Percentiles rank a stretch among this genome's conserved stretches.
Evolutionary conservation across 2,113 vertebrate genomes (phyloP).

Genomic region (Orientallactaga bullata): DNA sequence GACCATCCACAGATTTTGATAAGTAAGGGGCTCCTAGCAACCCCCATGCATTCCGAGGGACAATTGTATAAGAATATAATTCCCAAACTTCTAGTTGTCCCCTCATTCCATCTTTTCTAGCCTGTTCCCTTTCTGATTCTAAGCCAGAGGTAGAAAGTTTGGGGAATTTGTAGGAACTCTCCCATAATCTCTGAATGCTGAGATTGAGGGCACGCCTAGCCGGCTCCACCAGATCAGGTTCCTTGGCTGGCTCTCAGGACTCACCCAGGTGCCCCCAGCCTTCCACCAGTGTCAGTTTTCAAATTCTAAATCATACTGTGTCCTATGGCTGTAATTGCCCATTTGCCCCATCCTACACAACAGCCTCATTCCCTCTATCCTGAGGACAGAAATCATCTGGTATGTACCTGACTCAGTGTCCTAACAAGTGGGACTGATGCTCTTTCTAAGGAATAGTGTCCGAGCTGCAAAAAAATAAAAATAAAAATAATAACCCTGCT

Average conservation of each 20-base stretch:
- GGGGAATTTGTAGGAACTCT: background rate
- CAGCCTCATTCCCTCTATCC: background rate
- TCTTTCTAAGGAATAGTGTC: background rate
- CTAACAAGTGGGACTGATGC: background rate
- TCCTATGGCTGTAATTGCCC: background rate
- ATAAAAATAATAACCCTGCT: background rate
- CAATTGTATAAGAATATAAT: background rate
- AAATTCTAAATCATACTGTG: background rate
- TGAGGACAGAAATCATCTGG: background rate
- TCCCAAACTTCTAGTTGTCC: background rate
- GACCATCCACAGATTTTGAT: background rate
- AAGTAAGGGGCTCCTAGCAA: background rate
- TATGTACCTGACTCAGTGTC: background rate
- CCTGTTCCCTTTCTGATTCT: background rate
- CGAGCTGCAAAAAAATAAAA: background rate
- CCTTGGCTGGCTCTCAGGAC: background rate
- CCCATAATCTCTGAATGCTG: background rate
- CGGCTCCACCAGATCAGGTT: background rate
- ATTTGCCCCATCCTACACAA: background rate
- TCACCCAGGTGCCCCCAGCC: accelerated
- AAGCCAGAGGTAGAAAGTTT: background rate
- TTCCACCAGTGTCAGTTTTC: background rate
- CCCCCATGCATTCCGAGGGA: background rate
- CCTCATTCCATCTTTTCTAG: background rate
- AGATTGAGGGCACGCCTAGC: accelerated